phyloP scores from a whole-genome alignment of 2,113 vertebrate species.

The Larimichthys polyactis region DNA sequence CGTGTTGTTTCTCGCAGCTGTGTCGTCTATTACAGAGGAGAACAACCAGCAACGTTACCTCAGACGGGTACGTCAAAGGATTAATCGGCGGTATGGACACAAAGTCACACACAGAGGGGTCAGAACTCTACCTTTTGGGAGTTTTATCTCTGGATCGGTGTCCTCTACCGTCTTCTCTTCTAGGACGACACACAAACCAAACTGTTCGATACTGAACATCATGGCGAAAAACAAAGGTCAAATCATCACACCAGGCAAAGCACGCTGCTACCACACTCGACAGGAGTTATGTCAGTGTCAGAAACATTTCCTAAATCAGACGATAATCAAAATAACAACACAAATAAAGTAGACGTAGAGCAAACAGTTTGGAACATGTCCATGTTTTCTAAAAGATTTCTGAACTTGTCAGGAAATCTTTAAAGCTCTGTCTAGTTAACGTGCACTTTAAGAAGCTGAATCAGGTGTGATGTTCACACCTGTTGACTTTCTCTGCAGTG shows the following conservation, averaged over 20 bases:
- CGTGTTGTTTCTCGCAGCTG: constrained; percentile 11
- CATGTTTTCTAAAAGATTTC: too few relatives aligned
- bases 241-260: not conserved
- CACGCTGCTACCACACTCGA: not conserved
- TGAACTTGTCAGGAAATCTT: too few relatives aligned
- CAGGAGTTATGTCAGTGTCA: too few relatives aligned
- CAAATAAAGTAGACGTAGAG: too few relatives aligned
- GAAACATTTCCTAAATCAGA: too few relatives aligned
- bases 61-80: not conserved
- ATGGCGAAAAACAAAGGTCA: not conserved
- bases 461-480: not conserved
- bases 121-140: constrained; percentile 47
- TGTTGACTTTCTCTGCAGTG: not conserved
- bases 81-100: not conserved
- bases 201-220: not conserved
- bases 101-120: not conserved
- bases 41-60: constrained; percentile 17
- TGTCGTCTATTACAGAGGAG: constrained; percentile 45
- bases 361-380: too few relatives aligned
- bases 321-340: too few relatives aligned
- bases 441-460: not conserved
- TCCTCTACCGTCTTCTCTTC: constrained; percentile 28
- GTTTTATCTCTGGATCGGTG: constrained; percentile 15
- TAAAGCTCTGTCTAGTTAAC: not conserved
- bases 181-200: constrained; percentile 20